Evolutionary conservation across 2,113 vertebrate species (phyloP).

Genomic region (Tricholaema leucomelas): DNA sequence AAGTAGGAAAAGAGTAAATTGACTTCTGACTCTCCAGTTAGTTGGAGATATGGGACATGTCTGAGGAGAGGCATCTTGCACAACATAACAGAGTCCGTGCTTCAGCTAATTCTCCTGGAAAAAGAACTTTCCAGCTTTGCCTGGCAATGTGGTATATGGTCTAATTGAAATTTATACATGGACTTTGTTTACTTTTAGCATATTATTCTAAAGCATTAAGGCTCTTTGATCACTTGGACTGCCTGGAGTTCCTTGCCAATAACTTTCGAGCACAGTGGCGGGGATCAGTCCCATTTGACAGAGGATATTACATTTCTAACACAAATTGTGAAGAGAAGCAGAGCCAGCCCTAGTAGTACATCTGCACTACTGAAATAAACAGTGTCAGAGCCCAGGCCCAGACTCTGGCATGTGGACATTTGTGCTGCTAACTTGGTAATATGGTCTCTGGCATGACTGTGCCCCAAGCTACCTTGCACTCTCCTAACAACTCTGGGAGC

Average conservation of each 20-base stretch:
- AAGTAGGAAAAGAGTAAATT: background rate
- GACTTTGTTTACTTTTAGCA: slow-evolving; percentile 26
- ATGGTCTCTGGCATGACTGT: background rate
- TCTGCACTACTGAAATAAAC: background rate
- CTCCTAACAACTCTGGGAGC: background rate
- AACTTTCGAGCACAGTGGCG: background rate
- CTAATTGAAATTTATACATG: background rate
- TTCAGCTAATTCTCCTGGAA: background rate
- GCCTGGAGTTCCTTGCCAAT: background rate
- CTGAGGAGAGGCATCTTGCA: background rate
- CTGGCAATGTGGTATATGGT: background rate
- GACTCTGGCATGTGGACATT: background rate
- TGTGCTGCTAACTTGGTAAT: background rate
- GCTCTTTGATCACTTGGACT: background rate
- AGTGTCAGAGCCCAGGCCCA: background rate
- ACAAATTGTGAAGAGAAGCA: background rate
- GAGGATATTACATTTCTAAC: slow-evolving; percentile 1
- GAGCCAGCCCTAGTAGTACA: background rate
- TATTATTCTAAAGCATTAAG: slow-evolving; percentile 32
- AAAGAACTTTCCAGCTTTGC: background rate
- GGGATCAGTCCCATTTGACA: slow-evolving; percentile 7
- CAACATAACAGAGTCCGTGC: background rate
- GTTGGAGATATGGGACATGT: background rate
- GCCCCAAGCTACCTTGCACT: background rate
- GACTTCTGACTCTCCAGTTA: slow-evolving; percentile 11